phyloP scores from a whole-genome alignment of 2,888 invertebrate genomes.

The Pammene aurita region DNA sequence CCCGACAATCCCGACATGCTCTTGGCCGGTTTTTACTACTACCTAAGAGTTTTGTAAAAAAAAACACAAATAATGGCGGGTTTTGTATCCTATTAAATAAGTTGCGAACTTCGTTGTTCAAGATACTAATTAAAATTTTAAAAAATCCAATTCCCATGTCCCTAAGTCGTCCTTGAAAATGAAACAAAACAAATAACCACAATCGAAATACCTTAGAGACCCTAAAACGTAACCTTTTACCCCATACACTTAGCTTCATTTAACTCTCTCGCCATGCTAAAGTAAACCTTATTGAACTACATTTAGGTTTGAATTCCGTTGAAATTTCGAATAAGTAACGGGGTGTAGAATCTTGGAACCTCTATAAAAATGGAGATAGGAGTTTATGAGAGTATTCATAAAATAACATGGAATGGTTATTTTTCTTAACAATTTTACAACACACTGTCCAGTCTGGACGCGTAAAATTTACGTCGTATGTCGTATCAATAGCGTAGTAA shows the following conservation, averaged over 20 bases:
- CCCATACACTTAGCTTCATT: constrained; percentile 31
- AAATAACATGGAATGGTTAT: constrained; percentile 36
- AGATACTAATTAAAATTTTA: no score
- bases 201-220: constrained; percentile 33
- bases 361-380: constrained; percentile 40
- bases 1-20: no score
- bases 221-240: constrained; percentile 21
- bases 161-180: constrained; percentile 15
- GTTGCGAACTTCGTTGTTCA: no score
- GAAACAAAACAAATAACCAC: constrained; percentile 30
- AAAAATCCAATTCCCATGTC: background rate
- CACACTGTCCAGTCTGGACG: constrained; percentile 20
- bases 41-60: no score
- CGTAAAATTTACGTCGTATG: constrained; percentile 21
- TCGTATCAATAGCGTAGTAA: constrained; percentile 5
- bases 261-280: background rate
- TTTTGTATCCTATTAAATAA: no score
- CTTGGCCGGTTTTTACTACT: no score
- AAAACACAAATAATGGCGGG: no score
- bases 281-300: background rate
- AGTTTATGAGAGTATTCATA: constrained; percentile 37
- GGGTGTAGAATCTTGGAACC: constrained; percentile 25
- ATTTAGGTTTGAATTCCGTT: background rate
- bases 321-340: background rate
- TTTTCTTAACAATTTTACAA: constrained; percentile 36